These are phyloP conservation scores for Heliconius charithonia DNA, from an alignment of 2,888 invertebrate genomes.

Conservation along the genomic window DNA sequence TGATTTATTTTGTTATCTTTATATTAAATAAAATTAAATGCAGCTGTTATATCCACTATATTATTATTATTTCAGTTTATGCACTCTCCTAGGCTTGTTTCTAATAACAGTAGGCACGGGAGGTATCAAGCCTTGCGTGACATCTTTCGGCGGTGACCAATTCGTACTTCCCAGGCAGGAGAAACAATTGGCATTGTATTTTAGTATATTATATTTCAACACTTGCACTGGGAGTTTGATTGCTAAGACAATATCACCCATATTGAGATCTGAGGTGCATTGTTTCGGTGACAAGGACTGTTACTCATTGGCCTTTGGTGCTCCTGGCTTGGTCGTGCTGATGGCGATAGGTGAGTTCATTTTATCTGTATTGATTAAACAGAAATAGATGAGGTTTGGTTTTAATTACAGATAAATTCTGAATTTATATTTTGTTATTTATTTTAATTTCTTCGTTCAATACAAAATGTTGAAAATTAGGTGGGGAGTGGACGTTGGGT, in stretches of 20 bases:
- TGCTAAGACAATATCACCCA: slow-evolving; percentile 89
- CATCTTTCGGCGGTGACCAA: slow-evolving; percentile 93
- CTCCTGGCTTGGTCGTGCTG: slow-evolving; percentile 89
- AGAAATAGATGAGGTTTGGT: neutral
- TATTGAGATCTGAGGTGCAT: slow-evolving; percentile 86
- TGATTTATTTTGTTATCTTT: too few species aligned
- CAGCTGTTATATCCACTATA: neutral
- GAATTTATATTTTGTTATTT: too few species aligned
- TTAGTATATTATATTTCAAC: slow-evolving; percentile 90
- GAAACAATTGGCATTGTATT: slow-evolving; percentile 87
- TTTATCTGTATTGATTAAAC: neutral
- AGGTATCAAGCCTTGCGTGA: slow-evolving; percentile 92
- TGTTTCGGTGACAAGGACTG: slow-evolving; percentile 87
- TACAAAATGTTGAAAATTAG: too few species aligned
- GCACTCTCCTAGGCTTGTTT: slow-evolving; percentile 86
- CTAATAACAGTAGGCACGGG: slow-evolving; percentile 90
- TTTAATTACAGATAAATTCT: neutral
- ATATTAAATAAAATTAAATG: too few species aligned
- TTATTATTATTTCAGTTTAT: slow-evolving; percentile 64
- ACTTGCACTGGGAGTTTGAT: slow-evolving; percentile 87
- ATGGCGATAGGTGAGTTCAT: slow-evolving; percentile 85
- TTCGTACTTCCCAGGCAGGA: slow-evolving; percentile 86
- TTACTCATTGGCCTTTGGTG: slow-evolving; percentile 89
- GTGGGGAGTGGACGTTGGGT: too few species aligned
- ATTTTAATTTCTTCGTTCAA: too few species aligned